Conservation (phyloP, 2,888 invertebrate species). For the Bugulina stolonifera region DNA sequence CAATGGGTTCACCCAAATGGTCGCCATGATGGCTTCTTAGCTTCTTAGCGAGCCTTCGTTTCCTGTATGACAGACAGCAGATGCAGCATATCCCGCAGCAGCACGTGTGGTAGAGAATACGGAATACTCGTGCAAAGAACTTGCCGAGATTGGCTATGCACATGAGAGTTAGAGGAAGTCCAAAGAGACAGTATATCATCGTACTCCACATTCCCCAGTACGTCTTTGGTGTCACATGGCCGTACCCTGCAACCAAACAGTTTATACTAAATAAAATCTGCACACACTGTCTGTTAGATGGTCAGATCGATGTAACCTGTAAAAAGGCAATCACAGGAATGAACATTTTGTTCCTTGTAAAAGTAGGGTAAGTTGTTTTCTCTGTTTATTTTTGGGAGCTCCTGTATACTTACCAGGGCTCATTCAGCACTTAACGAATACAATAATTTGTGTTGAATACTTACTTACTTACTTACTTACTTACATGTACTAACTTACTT, state of each 20-base stretch:
- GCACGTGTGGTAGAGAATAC: constrained; percentile 20
- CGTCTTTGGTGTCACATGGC: constrained; percentile 26
- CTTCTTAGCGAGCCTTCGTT: background rate
- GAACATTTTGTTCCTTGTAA: background rate
- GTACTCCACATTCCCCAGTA: background rate
- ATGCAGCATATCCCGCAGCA: constrained; percentile 26
- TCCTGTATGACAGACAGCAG: constrained; percentile 3
- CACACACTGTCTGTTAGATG: no score
- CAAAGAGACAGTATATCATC: constrained; percentile 18
- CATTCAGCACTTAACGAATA: no score
- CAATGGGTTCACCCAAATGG: background rate
- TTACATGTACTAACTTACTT: no score
- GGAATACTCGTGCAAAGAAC: constrained; percentile 24
- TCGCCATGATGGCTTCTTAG: background rate
- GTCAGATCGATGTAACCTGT: background rate
- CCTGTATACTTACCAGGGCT: no score
- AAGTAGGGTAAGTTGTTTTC: no score
- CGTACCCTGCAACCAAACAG: constrained; percentile 6
- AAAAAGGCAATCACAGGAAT: background rate
- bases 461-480: no score
- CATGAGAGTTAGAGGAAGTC: constrained; percentile 26
- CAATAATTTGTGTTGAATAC: no score
- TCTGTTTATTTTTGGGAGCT: no score
- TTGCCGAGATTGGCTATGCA: constrained; percentile 26
- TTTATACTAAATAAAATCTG: no score